Percentiles rank a stretch among this genome's conserved stretches.
These are phyloP conservation scores for Podarcis muralis DNA, from an alignment of 2,113 vertebrate species.

Conservation along the genomic window DNA sequence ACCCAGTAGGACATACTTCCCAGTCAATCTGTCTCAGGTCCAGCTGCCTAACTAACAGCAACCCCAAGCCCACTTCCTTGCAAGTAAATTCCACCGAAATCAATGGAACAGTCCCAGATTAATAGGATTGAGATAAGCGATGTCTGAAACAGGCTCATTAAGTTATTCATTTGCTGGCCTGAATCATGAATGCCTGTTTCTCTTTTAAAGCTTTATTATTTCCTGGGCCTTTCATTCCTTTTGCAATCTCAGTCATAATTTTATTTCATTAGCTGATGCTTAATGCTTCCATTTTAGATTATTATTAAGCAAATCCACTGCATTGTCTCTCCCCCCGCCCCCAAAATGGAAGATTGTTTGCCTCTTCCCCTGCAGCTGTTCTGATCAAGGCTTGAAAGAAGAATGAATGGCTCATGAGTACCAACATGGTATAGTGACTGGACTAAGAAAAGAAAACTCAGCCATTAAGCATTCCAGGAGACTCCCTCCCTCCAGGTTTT, in stretches of 20 bases:
- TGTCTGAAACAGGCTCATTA: not conserved
- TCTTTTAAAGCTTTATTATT: conserved; percentile 24
- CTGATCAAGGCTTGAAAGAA: conserved; percentile 70
- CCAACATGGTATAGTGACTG: not conserved
- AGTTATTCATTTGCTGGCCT: conserved; percentile 28
- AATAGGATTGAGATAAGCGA: not conserved
- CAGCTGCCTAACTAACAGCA: not conserved
- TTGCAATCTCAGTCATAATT: conserved; percentile 43
- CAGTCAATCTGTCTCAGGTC: not conserved
- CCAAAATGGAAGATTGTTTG: conserved; percentile 55
- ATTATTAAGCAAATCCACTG: conserved; percentile 35
- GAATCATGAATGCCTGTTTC: conserved; percentile 18
- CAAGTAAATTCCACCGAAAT: not conserved
- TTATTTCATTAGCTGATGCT: conserved; percentile 22
- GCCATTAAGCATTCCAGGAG: too few relatives aligned
- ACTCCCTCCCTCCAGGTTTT: not conserved
- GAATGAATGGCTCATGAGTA: conserved; percentile 24
- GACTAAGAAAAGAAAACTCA: conserved; percentile 27
- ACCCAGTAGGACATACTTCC: too few relatives aligned
- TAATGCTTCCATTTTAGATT: conserved; percentile 42
- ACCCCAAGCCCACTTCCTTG: not conserved
- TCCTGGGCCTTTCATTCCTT: not conserved
- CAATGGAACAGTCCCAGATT: not conserved
- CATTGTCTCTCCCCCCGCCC: conserved; percentile 43
- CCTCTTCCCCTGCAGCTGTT: conserved; percentile 55